A percentile compares a stretch with the other conserved stretches of the same genome.
These are phyloP conservation scores for Steinernema khuongi DNA, from an alignment of 1,140 invertebrate species.

Conservation along the genomic window DNA sequence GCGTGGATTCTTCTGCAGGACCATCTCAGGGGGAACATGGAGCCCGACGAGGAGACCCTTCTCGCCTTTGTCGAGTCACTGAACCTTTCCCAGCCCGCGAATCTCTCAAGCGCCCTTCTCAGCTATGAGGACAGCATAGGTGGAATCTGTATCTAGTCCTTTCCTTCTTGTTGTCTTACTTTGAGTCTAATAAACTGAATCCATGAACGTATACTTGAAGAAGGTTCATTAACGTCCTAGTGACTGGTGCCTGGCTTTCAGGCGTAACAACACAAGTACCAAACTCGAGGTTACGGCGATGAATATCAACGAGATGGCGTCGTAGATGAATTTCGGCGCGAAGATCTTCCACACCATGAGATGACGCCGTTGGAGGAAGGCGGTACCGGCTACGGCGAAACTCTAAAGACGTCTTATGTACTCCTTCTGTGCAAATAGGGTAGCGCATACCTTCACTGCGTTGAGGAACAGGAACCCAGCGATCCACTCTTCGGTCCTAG, in stretches of 20 bases:
- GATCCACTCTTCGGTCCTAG: not conserved
- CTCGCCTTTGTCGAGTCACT: not conserved
- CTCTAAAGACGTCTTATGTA: not conserved
- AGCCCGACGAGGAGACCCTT: not conserved
- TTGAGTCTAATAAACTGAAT: too few species aligned
- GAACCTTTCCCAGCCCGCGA: not conserved
- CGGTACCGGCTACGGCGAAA: not conserved
- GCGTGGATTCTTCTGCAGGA: not conserved
- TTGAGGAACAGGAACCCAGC: not conserved
- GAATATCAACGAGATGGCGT: constrained; percentile 28
- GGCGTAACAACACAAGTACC: not conserved
- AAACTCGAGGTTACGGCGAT: not conserved
- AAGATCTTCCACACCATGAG: constrained; percentile 46
- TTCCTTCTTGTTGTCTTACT: too few species aligned
- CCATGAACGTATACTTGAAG: too few species aligned
- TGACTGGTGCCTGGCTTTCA: not conserved
- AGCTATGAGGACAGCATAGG: not conserved
- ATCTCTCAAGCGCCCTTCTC: not conserved
- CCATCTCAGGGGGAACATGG: not conserved
- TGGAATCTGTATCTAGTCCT: too few species aligned
- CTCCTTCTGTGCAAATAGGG: not conserved
- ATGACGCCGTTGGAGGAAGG: constrained; percentile 36
- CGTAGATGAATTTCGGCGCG: constrained; percentile 40
- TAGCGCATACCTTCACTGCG: not conserved
- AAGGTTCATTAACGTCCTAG: not conserved